Base-by-base conservation (phyloP, 1,140 invertebrate genomes). In the Atta colombica region DNA sequence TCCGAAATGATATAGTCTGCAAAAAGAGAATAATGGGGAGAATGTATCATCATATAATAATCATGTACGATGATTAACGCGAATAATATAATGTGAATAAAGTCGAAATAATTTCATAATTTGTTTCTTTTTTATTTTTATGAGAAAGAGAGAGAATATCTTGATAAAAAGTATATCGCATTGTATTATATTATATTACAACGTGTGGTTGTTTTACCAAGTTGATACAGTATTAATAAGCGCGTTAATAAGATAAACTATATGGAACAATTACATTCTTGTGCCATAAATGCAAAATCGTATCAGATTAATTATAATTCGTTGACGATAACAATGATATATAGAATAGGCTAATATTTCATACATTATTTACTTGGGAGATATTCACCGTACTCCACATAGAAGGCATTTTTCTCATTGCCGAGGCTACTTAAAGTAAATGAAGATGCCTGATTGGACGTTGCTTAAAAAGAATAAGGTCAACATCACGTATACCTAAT, bases 1-100 rank as follows among this genome's bases (percentile, higher is more conserved):
- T 93, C 89, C 91, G 85, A 45, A 91, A 93, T 93, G 89, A 92
- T 91, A 90, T 91, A 91, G 88, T 88, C 88, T 90, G 80, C 55
- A 80, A 90, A 89, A 90, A 80, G 25, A 39, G 82, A 75, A 90
- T 86, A 90, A 89, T 89, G 49, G 74, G 51, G 58, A n/a, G 25
- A 49, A 35, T 21, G 21, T 21, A 21, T 21, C 21, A 21, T 21
- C 21, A 21, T 21, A 21, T 21, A 21, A 21, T 21, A 21, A 21
- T 53, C 66, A 53, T 77, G 72, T 88, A 71, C 51, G 3, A 49
- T 14, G 16, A 68, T 80, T 65, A 45, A 75, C 58, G 71, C 2
- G 74, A 86, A 16, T 55, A 55, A 35, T 84, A 89, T 87, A 82
- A 58, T 39, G 31, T 35, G 5, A 89, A 35, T 65, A 14, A 28